Evolutionary conservation across 2,797 vertebrate genomes (phyloP).

Genomic region (Pteronotus mesoamericanus): DNA sequence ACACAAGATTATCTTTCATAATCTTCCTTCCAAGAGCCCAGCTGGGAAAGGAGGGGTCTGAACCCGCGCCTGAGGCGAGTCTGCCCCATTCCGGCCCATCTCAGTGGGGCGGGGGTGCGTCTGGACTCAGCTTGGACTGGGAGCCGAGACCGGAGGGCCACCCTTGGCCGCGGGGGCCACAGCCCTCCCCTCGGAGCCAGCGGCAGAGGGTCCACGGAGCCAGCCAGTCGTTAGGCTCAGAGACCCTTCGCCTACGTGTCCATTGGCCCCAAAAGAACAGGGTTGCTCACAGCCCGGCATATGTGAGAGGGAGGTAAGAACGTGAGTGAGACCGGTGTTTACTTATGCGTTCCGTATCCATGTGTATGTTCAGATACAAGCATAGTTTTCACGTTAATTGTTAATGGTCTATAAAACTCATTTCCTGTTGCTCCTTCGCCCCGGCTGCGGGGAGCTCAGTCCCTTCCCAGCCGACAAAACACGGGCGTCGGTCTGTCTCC

Average conservation of each 20-base stretch:
- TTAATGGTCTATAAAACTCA: background rate
- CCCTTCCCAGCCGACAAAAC: conserved; percentile 56
- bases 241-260: background rate
- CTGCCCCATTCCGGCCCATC: fast-evolving
- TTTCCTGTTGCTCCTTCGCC: background rate
- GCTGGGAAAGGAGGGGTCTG: background rate
- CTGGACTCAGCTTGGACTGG: background rate
- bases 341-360: background rate
- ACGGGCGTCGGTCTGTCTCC: conserved; percentile 60
- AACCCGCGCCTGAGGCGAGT: fast-evolving
- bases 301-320: background rate
- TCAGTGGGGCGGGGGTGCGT: fast-evolving
- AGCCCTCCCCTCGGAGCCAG: no score
- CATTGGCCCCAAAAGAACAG: background rate
- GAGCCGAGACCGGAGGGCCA: background rate
- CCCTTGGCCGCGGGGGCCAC: fast-evolving
- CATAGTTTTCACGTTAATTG: conserved; percentile 31
- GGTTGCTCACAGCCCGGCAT: background rate
- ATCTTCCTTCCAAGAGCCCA: background rate
- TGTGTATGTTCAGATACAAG: background rate
- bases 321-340: background rate
- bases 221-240: background rate
- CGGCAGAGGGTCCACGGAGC: background rate
- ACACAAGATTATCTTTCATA: no score
- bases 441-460: conserved; percentile 45